Evolutionary conservation across 1,140 invertebrate genomes (phyloP), one percentile per base, ranked within the genome.

Genomic region (Drosophila pruinosa): DNA sequence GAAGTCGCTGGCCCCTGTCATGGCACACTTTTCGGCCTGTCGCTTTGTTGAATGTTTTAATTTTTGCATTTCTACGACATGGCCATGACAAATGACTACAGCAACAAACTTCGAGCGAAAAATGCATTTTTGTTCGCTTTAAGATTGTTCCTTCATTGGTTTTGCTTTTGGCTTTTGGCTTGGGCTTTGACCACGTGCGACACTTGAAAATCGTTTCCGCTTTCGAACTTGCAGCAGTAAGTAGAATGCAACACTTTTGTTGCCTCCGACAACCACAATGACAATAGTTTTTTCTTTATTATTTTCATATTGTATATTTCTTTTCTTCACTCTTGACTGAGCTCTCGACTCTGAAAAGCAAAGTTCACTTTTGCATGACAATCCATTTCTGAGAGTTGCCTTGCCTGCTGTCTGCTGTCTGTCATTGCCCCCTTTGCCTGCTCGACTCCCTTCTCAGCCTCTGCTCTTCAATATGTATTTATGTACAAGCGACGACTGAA

Each of bases 341-440:
- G 64, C 63, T 77, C 69, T 82, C 58, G 39, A 62, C 67, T 80
- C 67, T 36, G 48, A 57, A 62, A 82, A 78, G 76, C 75, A 65
- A 82, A 82, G 78, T 83, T 83, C 78, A 82, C 75, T 83, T 83
- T 83, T 85, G 79, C 79, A 83, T 83, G 79, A 83, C 79, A 83
- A 83, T 83, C 79, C 82, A 85, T 85, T 83, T 83, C 58, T 76
- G 50, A 36, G 67, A 28, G 38, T 41, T 58, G 38, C 43, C n/a
- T 8, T 26, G 3, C 14, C 22, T 31, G 4, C 21, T 24, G n/a
- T n/a, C 8, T 43, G 53, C n/a, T n/a, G n/a, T n/a, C 17, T 45
- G 28, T 26, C 36, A 10, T 15, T 38, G 34, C 19, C 64, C 19
- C 14, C 7, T 14, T 8, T 26, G 3, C 14, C 22, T 31, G 4